Percentiles rank a stretch among this genome's conserved stretches.
These are phyloP conservation scores for Orchestia grillus DNA, from an alignment of 1,140 invertebrate species.

Conservation along the genomic window DNA sequence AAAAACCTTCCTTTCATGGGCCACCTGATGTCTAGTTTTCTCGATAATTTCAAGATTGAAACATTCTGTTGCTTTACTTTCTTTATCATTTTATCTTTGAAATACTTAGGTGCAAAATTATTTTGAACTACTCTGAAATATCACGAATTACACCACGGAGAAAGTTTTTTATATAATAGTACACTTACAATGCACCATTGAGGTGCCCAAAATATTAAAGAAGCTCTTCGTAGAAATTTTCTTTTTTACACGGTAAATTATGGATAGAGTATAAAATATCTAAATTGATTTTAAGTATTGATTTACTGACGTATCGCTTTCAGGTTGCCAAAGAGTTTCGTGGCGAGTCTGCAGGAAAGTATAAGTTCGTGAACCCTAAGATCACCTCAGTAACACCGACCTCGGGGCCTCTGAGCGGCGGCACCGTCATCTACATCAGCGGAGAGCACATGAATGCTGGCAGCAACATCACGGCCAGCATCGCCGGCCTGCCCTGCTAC, in stretches of 20 bases:
- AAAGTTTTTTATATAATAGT: background rate
- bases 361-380: slow-evolving; percentile 38
- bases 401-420: slow-evolving; percentile 92
- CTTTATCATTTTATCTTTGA: background rate
- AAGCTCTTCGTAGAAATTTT: background rate
- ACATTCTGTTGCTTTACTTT: background rate
- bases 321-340: slow-evolving; percentile 43
- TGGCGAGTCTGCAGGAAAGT: slow-evolving; percentile 33
- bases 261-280: background rate
- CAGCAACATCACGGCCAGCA: slow-evolving; percentile 88
- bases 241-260: background rate
- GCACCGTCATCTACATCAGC: slow-evolving; percentile 88
- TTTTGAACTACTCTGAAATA: background rate
- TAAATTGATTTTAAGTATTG: background rate
- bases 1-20: background rate
- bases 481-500: slow-evolving; percentile 88
- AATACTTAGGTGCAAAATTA: background rate
- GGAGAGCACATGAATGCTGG: slow-evolving; percentile 96
- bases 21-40: background rate
- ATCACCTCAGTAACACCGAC: slow-evolving; percentile 88
- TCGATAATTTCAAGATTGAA: background rate
- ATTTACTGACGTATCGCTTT: background rate
- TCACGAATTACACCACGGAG: background rate
- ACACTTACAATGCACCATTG: background rate
- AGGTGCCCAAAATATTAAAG: background rate